A percentile compares a stretch with the other conserved stretches of the same genome.
Evolutionary conservation across 1,140 invertebrate genomes (phyloP).

Genomic region (Drosophila biarmipes): DNA sequence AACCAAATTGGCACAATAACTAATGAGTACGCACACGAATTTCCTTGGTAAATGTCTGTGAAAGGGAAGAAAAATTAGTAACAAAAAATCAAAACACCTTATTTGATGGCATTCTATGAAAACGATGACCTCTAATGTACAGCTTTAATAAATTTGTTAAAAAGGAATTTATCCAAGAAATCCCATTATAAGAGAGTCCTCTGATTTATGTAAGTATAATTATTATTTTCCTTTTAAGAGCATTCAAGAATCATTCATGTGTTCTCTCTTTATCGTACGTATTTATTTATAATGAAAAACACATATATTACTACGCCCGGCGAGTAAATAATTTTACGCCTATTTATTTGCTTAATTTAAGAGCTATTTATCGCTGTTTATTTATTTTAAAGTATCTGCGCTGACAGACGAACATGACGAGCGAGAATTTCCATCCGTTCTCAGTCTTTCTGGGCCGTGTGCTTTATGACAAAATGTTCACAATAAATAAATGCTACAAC

Average conservation of each 20-base stretch:
- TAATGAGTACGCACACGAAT: neutral
- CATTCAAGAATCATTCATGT: neutral
- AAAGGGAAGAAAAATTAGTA: neutral
- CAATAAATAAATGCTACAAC: constrained; percentile 69
- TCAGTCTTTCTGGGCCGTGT: constrained; percentile 19
- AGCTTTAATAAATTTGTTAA: too few species aligned
- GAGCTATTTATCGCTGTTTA: constrained; percentile 44
- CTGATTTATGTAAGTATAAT: too few species aligned
- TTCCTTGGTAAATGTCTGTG: neutral
- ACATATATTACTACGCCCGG: neutral
- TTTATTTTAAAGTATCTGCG: constrained; percentile 39
- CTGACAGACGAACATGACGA: constrained; percentile 66
- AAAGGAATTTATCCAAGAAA: neutral
- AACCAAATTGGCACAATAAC: neutral
- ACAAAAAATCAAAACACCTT: neutral
- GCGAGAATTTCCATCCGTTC: constrained; percentile 33
- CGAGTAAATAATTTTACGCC: constrained; percentile 46
- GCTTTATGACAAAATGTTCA: constrained; percentile 78
- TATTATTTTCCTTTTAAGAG: neutral
- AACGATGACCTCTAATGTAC: too few species aligned
- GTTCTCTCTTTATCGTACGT: neutral
- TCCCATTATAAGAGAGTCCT: neutral
- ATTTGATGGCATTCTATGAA: too few species aligned
- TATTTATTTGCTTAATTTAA: constrained; percentile 58
- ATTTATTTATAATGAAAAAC: constrained; percentile 6